A percentile compares a stretch with the other conserved stretches of the same genome.
Evolutionary conservation across 2,888 invertebrate genomes (phyloP).

Genomic region (Rhingia campestris): DNA sequence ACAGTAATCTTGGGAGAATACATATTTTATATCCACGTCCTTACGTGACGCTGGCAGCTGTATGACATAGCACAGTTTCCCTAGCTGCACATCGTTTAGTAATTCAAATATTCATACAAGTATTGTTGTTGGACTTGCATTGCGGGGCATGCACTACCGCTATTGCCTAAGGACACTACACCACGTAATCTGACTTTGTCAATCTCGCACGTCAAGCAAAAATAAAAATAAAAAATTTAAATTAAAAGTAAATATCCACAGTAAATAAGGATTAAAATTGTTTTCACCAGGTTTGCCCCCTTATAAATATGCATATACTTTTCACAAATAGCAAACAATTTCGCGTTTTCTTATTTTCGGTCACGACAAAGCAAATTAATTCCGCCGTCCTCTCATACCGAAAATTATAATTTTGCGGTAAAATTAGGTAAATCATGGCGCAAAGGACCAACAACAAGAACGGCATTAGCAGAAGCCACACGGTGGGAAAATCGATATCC

Average conservation of each 20-base stretch:
- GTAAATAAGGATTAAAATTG: background rate
- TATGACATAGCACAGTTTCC: background rate
- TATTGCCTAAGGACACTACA: too few relatives aligned
- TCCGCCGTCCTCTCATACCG: background rate
- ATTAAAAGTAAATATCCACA: background rate
- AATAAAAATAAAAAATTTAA: background rate
- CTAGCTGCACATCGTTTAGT: constrained; percentile 13
- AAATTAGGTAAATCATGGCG: constrained; percentile 11
- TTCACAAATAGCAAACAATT: background rate
- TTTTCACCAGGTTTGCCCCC: background rate
- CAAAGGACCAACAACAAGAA: background rate
- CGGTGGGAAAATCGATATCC: constrained; percentile 18
- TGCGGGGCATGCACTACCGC: background rate
- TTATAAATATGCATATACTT: constrained; percentile 41
- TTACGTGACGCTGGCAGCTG: background rate
- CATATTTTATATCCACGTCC: constrained; percentile 20
- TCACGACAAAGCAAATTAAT: constrained; percentile 32
- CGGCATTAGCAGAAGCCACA: background rate
- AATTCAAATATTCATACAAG: constrained; percentile 12
- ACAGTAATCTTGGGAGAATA: constrained; percentile 11
- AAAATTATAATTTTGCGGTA: constrained; percentile 16
- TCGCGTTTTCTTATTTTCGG: background rate
- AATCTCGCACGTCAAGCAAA: background rate
- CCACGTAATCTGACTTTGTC: background rate
- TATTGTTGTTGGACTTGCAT: background rate